Conservation (phyloP, 2,888 invertebrate genomes). For the Leucania comma region DNA sequence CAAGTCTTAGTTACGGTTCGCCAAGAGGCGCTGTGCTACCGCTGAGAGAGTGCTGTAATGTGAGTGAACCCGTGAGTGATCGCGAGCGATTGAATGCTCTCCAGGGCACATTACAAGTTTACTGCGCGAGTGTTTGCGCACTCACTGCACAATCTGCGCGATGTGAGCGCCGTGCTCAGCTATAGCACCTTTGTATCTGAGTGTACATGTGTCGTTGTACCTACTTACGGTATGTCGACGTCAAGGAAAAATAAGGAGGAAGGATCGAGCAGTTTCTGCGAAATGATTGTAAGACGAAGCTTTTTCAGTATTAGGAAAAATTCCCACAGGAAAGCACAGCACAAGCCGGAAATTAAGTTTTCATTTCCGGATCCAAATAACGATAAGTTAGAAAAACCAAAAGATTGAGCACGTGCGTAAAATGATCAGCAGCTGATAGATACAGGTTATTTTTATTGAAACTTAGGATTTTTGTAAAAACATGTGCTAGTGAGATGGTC, state of each 20-base stretch:
- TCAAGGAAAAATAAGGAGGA: too few relatives aligned
- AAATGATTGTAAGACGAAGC: too few relatives aligned
- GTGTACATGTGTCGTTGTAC: not conserved
- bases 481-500: not conserved
- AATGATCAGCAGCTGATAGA: not conserved
- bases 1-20: slow-evolving; percentile 1
- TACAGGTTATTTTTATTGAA: not conserved
- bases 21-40: not conserved
- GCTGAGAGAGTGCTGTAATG: not conserved
- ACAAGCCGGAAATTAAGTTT: not conserved
- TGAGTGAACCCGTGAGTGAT: not conserved
- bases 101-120: slow-evolving; percentile 31
- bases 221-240: not conserved
- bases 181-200: not conserved
- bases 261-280: not conserved
- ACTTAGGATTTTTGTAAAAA: not conserved
- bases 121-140: slow-evolving; percentile 17
- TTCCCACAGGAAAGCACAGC: not conserved
- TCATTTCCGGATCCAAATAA: not conserved
- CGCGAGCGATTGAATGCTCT: slow-evolving; percentile 28
- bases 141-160: slow-evolving; percentile 15
- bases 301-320: not conserved
- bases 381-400: not conserved
- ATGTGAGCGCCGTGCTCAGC: not conserved
- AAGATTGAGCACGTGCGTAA: too few relatives aligned